phyloP scores from a whole-genome alignment of 2,797 vertebrate genomes.

The Cyprinella venusta region DNA sequence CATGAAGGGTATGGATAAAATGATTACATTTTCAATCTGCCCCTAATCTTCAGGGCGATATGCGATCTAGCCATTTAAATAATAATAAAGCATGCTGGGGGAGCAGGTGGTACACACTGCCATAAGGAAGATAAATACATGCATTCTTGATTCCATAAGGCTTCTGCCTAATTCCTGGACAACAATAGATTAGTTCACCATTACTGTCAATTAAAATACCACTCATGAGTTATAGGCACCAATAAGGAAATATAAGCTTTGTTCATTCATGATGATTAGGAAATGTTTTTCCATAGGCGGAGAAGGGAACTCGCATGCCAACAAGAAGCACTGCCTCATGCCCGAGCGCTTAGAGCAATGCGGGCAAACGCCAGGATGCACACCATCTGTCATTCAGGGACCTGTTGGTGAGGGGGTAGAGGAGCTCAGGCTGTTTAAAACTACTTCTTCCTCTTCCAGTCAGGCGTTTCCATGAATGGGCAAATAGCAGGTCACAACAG shows the following conservation, averaged over 20 bases:
- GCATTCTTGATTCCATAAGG: slow-evolving; percentile 1
- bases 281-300: background rate
- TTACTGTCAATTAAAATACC: slow-evolving; percentile 30
- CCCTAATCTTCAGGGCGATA: slow-evolving; percentile 20
- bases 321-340: slow-evolving; percentile 1
- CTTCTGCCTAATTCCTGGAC: slow-evolving; percentile 14
- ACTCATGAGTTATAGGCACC: background rate
- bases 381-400: slow-evolving; percentile 31
- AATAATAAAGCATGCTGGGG: slow-evolving; percentile 29
- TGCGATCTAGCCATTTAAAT: slow-evolving; percentile 7
- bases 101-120: slow-evolving; percentile 32
- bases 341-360: background rate
- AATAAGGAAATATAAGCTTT: slow-evolving; percentile 6
- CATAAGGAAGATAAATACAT: slow-evolving; percentile 27
- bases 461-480: slow-evolving; percentile 37
- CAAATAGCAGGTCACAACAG: slow-evolving; percentile 1
- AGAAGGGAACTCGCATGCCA: background rate
- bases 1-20: slow-evolving; percentile 5
- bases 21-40: slow-evolving; percentile 26
- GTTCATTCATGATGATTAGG: background rate
- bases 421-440: slow-evolving; percentile 7
- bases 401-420: slow-evolving; percentile 19
- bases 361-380: slow-evolving; percentile 6
- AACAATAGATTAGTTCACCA: slow-evolving; percentile 20
- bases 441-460: background rate